A percentile compares a stretch with the other conserved stretches of the same genome.
Conservation (phyloP, 2,888 invertebrate species). For the Drosophila fungiperda region DNA sequence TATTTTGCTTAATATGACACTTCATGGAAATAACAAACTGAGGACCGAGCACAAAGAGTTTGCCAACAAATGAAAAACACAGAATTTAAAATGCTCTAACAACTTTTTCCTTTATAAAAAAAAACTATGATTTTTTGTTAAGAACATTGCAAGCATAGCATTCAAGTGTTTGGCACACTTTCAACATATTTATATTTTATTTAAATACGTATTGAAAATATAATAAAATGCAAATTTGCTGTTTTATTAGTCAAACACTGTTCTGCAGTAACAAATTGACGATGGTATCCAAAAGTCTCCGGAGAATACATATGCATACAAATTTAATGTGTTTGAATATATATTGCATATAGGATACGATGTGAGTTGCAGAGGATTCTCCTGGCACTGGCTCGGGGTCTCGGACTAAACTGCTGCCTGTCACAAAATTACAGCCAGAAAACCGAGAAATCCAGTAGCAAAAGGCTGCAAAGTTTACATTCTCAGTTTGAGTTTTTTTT, state of each 20-base stretch:
- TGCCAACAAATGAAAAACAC: not conserved
- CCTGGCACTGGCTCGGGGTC: not conserved
- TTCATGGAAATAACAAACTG: not conserved
- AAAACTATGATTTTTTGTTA: not conserved
- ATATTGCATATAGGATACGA: slow-evolving; percentile 41
- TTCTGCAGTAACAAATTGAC: not conserved
- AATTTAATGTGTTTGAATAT: slow-evolving; percentile 8
- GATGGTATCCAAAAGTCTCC: not conserved
- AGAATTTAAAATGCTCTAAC: not conserved
- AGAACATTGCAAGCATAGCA: not conserved
- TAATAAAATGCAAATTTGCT: not conserved
- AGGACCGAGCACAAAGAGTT: not conserved
- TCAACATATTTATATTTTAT: not conserved
- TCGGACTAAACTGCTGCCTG: slow-evolving; percentile 41
- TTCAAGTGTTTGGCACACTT: not conserved
- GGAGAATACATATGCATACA: slow-evolving; percentile 1
- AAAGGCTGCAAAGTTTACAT: slow-evolving; percentile 3
- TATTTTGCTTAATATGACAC: slow-evolving; percentile 4
- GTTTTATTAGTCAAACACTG: not conserved
- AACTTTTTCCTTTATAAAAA: not conserved
- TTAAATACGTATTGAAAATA: not conserved
- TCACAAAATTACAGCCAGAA: slow-evolving; percentile 50
- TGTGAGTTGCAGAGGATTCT: slow-evolving; percentile 1
- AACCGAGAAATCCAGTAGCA: slow-evolving; percentile 21
- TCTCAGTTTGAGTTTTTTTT: slow-evolving; percentile 11